Conservation (phyloP, 1,140 invertebrate species). For the Apis cerana region DNA sequence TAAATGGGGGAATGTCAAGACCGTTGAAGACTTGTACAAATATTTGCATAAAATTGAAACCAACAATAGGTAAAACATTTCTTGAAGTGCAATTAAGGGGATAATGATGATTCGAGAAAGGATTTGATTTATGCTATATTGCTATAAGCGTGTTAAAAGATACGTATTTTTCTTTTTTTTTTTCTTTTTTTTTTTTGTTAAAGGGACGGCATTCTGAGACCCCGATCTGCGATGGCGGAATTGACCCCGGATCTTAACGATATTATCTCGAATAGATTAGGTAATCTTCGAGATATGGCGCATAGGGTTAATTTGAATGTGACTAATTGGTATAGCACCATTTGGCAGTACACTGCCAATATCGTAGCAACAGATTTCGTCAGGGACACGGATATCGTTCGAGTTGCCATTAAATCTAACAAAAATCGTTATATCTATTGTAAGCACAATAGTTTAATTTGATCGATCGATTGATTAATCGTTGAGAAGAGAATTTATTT, state of each 20-base stretch:
- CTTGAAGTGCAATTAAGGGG: background rate
- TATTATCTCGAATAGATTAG: slow-evolving; percentile 81
- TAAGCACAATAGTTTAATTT: background rate
- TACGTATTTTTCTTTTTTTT: too few species aligned
- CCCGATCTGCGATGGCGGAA: slow-evolving; percentile 85
- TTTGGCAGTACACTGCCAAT: slow-evolving; percentile 82
- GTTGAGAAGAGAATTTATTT: background rate
- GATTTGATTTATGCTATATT: too few species aligned
- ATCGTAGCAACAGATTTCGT: slow-evolving; percentile 85
- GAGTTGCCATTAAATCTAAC: slow-evolving; percentile 83
- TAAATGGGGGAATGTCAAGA: slow-evolving; percentile 84
- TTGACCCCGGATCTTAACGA: slow-evolving; percentile 83
- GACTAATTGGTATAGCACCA: slow-evolving; percentile 81
- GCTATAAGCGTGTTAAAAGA: too few species aligned
- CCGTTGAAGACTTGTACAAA: slow-evolving; percentile 77
- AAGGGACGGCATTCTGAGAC: slow-evolving; percentile 55
- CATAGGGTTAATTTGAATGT: slow-evolving; percentile 83
- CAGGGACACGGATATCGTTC: slow-evolving; percentile 82
- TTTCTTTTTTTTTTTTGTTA: background rate
- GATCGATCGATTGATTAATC: background rate
- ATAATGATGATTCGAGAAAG: too few species aligned
- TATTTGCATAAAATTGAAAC: slow-evolving; percentile 77
- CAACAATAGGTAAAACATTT: background rate
- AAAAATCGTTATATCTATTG: slow-evolving; percentile 62
- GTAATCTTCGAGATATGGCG: slow-evolving; percentile 83